Base-by-base conservation (phyloP, 2,888 invertebrate species). In the Ennomos erosarius region DNA sequence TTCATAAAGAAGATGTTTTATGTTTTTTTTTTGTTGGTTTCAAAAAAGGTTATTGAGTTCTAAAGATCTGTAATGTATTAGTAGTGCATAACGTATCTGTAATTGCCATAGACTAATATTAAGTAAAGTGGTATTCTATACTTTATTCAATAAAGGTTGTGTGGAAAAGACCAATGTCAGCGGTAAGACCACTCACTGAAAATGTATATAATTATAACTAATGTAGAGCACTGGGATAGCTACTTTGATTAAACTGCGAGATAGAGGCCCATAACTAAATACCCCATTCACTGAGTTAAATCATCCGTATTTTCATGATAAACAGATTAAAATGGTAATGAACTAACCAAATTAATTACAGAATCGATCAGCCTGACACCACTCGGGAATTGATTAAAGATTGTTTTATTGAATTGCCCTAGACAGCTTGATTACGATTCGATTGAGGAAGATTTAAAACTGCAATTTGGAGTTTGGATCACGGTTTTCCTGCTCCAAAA, bases 401-500 rank as follows among this genome's bases (percentile, higher is more conserved):
- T 57, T 51, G 48, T 48, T 58, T 34, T 26, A 53, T 53, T 44
- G 16, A 53, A 58, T 35, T 35, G 6, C 50, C 35, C 39, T 47
- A 40, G 34, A 48, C 12, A 36, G 11, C 8, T 10, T 51, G 56
- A 57, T 57, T 57, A 46, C 39, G 45, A 46, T 51, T 57, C 34
- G 46, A 57, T 40, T 1, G 11, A 26, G 26, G 36, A 10, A 46
- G 42, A 53, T 53, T 59, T 53, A 45, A 58, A 53, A 49, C 35
- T 59, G 53, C 53, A 53, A 53, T 59, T 45, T 57, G 35, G 44
- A 38, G 9, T 9, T 12, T 11, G 10, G 16, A 4, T 38, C 53
- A 53, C 8, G 11, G 12, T 59, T 59, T 58, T 49, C 53, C 58
- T 58, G 53, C 44, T 48, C 11, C 11, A 11, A 44, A n/a, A 40